A percentile compares a stretch with the other conserved stretches of the same genome.
Conservation (phyloP, 2,113 vertebrate species). For the Rhinolophus sinicus region DNA sequence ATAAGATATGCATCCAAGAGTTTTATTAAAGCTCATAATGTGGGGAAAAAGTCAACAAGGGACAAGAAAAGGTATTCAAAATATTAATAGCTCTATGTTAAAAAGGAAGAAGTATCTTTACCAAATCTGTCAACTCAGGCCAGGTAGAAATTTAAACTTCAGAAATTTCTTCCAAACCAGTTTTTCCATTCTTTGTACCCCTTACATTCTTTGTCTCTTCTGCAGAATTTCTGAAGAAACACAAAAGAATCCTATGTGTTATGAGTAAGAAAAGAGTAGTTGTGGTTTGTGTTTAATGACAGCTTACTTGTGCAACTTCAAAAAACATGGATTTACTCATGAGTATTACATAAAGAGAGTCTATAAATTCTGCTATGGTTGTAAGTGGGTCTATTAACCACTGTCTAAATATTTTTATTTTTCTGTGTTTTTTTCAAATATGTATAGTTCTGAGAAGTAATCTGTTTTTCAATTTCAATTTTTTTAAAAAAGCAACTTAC, state of each 20-base stretch:
- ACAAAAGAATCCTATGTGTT: not conserved
- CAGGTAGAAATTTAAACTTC: not conserved
- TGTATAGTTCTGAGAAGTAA: not conserved
- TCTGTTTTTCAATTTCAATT: not conserved
- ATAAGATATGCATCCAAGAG: not conserved
- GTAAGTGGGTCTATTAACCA: not conserved
- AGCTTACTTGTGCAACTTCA: not conserved
- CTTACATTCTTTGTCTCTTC: not conserved
- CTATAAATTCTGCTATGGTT: not conserved
- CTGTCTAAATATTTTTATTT: constrained; percentile 15
- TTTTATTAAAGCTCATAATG: not conserved
- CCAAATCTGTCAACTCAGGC: not conserved
- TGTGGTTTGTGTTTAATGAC: constrained; percentile 17
- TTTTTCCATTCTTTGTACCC: not conserved
- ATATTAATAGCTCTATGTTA: not conserved
- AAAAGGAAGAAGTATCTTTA: not conserved
- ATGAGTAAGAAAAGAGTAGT: not conserved
- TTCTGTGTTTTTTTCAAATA: not conserved
- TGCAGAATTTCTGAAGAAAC: constrained; percentile 7
- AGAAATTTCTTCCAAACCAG: not conserved
- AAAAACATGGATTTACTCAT: not conserved
- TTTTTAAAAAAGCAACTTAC: constrained; percentile 27
- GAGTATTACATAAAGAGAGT: not conserved
- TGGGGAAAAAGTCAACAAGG: not conserved
- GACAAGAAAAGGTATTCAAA: not conserved